Conservation (phyloP, 2,113 vertebrate species). For the Eonycteris spelaea region DNA sequence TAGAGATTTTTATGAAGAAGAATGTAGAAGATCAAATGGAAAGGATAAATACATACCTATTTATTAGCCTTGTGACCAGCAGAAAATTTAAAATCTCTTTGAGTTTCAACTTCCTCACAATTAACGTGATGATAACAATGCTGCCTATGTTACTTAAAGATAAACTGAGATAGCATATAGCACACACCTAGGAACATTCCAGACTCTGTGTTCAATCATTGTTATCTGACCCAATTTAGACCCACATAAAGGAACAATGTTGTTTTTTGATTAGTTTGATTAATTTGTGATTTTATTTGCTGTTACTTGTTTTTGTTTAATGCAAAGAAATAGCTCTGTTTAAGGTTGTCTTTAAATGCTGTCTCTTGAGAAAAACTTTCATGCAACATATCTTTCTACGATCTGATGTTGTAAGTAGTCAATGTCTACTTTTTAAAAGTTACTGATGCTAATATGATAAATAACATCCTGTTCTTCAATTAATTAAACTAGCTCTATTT, state of each 20-base stretch:
- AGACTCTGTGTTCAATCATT: neutral
- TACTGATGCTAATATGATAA: neutral
- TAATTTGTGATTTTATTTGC: neutral
- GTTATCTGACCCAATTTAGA: neutral
- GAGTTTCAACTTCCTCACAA: neutral
- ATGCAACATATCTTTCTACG: neutral
- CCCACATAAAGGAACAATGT: neutral
- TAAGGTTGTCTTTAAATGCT: neutral
- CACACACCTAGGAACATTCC: neutral
- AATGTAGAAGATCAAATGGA: neutral
- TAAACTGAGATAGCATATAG: neutral
- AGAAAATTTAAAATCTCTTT: neutral
- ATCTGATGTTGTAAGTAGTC: neutral
- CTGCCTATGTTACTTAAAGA: neutral
- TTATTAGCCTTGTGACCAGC: neutral
- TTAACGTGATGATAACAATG: neutral
- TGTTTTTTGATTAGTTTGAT: neutral
- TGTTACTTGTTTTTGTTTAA: neutral
- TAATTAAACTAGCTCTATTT: neutral
- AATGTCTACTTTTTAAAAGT: neutral
- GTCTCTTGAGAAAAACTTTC: neutral
- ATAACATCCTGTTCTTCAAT: neutral
- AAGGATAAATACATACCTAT: neutral
- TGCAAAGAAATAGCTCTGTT: neutral
- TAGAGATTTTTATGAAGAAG: neutral